Conservation (phyloP, 2,113 vertebrate species). For the Zapornia atra region DNA sequence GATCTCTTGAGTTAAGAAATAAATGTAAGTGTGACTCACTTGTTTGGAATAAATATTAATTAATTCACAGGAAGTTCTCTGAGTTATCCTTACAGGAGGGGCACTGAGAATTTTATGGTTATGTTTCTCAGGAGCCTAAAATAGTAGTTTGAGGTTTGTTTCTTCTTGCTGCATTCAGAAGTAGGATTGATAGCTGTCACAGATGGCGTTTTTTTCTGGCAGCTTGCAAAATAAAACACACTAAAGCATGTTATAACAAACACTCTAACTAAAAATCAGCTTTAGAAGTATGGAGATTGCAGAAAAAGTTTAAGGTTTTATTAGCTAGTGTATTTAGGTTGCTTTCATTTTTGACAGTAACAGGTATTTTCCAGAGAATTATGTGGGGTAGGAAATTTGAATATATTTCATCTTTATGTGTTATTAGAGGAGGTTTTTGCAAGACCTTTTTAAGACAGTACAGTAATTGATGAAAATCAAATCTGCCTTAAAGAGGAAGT, state of each 20-base stretch:
- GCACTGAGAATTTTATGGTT: background rate
- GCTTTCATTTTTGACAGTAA: background rate
- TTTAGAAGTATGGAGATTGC: background rate
- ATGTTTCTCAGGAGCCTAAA: background rate
- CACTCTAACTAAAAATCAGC: background rate
- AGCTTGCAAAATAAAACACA: background rate
- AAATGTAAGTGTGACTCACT: background rate
- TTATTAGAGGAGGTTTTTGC: background rate
- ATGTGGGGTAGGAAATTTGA: background rate
- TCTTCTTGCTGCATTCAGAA: background rate
- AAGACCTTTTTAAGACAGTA: background rate
- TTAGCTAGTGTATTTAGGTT: background rate
- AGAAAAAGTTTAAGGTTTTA: background rate
- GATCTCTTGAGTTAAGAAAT: background rate
- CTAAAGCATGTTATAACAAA: background rate
- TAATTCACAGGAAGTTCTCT: background rate
- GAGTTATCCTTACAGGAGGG: background rate
- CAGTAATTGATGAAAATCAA: background rate
- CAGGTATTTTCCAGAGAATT: background rate
- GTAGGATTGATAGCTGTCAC: background rate
- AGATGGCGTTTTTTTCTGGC: background rate
- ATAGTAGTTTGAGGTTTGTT: background rate
- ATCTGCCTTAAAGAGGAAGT: background rate
- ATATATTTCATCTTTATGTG: background rate
- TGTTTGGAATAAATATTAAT: background rate